Percentiles rank a stretch among this genome's conserved stretches.
Conservation (phyloP, 1,140 invertebrate genomes). For the Bombus fervidus region DNA sequence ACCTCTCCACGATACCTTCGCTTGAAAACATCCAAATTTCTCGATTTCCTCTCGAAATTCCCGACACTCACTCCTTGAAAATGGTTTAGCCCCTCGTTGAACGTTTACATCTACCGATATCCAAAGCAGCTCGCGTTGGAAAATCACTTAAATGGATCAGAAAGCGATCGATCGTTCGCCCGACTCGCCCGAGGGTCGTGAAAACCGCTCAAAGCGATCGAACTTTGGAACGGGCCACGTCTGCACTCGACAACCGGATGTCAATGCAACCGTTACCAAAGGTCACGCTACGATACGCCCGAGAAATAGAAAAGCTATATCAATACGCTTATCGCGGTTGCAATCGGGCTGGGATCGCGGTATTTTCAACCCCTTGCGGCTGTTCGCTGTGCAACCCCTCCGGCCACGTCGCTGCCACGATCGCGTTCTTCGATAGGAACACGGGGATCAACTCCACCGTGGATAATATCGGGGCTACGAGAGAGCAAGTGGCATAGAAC, state of each 20-base stretch:
- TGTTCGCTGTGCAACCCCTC: slow-evolving; percentile 43
- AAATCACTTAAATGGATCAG: slow-evolving; percentile 47
- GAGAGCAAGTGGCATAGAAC: not conserved
- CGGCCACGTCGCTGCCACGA: slow-evolving; percentile 52
- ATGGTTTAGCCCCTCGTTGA: not conserved
- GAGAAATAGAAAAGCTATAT: slow-evolving; percentile 31
- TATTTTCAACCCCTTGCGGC: slow-evolving; percentile 47
- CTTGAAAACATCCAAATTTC: not conserved
- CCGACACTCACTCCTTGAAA: not conserved
- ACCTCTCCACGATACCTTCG: not conserved
- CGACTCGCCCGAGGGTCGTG: not conserved
- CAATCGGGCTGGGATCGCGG: not conserved
- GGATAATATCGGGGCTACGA: not conserved
- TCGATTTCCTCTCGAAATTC: not conserved
- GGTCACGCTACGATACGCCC: slow-evolving; percentile 27
- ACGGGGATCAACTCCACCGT: not conserved
- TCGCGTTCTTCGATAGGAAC: slow-evolving; percentile 21
- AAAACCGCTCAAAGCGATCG: slow-evolving; percentile 41
- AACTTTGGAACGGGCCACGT: slow-evolving; percentile 23
- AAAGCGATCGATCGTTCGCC: slow-evolving; percentile 22
- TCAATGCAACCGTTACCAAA: slow-evolving; percentile 37
- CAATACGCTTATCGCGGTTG: slow-evolving; percentile 24
- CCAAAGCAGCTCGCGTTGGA: not conserved
- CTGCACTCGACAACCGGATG: slow-evolving; percentile 44
- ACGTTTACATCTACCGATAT: slow-evolving; percentile 2